Evolutionary conservation across 2,113 vertebrate species (phyloP).

Genomic region (Campylomormyrus numenius): DNA sequence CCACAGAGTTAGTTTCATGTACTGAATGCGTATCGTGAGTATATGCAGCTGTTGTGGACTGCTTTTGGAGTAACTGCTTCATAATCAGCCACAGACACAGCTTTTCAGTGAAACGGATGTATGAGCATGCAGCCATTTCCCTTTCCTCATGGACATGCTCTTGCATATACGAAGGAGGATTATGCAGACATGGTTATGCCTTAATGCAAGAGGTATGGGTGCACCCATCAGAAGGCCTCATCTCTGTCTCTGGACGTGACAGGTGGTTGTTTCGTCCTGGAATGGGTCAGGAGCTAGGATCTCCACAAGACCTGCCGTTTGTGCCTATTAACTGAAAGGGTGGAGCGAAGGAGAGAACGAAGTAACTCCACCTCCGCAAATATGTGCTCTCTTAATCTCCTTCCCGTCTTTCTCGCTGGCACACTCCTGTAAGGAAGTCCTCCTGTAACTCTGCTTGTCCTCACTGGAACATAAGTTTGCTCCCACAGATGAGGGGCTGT

Average conservation of each 20-base stretch:
- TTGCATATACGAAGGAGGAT: neutral
- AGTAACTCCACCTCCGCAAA: neutral
- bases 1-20: neutral
- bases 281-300: neutral
- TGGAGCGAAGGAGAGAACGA: neutral
- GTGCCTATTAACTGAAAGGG: neutral
- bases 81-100: neutral
- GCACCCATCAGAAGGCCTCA: neutral
- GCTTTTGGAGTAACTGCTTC: neutral
- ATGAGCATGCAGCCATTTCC: neutral
- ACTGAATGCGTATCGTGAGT: neutral
- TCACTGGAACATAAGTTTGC: neutral
- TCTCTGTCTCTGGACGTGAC: neutral
- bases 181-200: neutral
- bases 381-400: neutral
- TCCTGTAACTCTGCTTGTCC: neutral
- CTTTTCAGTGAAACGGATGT: neutral
- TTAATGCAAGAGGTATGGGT: neutral
- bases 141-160: neutral
- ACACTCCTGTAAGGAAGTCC: neutral
- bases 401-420: neutral
- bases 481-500: neutral
- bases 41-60: neutral
- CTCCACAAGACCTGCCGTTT: neutral
- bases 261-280: neutral